Evolutionary conservation across 2,888 invertebrate genomes (phyloP).

Genomic region (Sipha maydis): DNA sequence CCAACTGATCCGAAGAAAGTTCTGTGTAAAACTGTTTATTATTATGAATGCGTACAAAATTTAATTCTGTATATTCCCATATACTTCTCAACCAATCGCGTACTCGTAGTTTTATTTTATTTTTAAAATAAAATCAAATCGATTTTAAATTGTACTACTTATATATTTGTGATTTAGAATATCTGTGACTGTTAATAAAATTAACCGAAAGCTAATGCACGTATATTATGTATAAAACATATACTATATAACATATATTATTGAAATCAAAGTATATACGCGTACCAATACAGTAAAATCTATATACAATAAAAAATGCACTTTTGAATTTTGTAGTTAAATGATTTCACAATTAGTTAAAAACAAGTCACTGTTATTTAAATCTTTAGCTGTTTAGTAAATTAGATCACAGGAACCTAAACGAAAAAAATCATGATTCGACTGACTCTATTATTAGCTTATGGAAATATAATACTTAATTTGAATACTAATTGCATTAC

Average conservation of each 20-base stretch:
- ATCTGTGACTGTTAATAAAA: too few species aligned
- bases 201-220: not conserved
- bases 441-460: not conserved
- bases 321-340: not conserved
- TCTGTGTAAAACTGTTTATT: not conserved
- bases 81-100: not conserved
- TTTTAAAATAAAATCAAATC: not conserved
- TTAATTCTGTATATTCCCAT: not conserved
- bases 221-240: not conserved
- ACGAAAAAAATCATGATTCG: not conserved
- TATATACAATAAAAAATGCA: not conserved
- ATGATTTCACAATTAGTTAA: not conserved
- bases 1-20: slow-evolving; percentile 9
- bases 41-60: not conserved
- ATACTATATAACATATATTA: too few species aligned
- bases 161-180: not conserved
- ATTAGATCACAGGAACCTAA: not conserved
- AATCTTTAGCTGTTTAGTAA: not conserved
- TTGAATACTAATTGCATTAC: not conserved
- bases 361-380: slow-evolving; percentile 2
- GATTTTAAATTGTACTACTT: not conserved
- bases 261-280: not conserved
- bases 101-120: not conserved
- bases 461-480: not conserved
- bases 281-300: not conserved